Conservation (phyloP, 2,888 invertebrate species). For the Strigamia maritima region DNA sequence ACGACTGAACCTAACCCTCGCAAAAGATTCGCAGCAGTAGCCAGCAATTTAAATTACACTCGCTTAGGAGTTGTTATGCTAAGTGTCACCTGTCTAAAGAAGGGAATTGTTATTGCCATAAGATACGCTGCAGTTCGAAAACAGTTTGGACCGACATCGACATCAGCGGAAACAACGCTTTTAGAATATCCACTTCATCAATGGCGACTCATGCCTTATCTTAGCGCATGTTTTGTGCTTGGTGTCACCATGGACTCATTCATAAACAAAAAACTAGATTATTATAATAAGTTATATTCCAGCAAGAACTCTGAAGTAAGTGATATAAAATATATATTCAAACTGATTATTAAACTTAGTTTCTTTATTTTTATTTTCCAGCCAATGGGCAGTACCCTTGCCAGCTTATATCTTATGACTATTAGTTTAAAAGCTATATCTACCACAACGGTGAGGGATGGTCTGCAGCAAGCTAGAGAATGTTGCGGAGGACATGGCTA, state of each 20-base stretch:
- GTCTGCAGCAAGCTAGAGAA: neutral
- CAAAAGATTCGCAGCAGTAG: conserved; percentile 71
- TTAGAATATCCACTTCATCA: conserved; percentile 68
- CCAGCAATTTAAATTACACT: conserved; percentile 82
- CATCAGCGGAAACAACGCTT: conserved; percentile 70
- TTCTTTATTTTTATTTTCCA: neutral
- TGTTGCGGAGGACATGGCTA: neutral
- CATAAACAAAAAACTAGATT: neutral
- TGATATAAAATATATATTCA: neutral
- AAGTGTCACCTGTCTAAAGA: conserved; percentile 60
- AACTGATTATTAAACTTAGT: neutral
- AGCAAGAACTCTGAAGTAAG: neutral
- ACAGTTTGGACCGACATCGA: conserved; percentile 75
- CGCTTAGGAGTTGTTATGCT: conserved; percentile 69
- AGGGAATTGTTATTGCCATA: conserved; percentile 75
- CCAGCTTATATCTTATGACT: neutral
- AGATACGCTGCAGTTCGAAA: conserved; percentile 80
- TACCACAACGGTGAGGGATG: neutral
- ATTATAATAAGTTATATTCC: neutral
- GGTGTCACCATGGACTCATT: neutral
- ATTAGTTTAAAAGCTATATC: neutral
- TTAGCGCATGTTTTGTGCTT: neutral
- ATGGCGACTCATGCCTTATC: neutral
- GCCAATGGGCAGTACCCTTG: neutral
- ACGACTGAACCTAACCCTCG: conserved; percentile 85